phyloP scores from a whole-genome alignment of 2,797 vertebrate genomes.

The Liparis tanakae region DNA sequence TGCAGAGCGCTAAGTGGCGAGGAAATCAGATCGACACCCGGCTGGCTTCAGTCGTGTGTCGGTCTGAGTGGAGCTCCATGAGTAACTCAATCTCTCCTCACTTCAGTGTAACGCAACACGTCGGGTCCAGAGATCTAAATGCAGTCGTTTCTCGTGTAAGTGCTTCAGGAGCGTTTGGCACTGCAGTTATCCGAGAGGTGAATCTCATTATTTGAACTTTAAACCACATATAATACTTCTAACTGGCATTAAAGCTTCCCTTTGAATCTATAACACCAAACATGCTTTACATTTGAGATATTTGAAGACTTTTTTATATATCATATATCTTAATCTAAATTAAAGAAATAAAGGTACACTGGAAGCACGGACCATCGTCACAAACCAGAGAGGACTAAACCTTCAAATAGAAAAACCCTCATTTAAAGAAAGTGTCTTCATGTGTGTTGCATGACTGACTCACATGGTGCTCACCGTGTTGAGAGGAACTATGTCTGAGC shows the following conservation, averaged over 20 bases:
- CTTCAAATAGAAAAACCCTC: neutral
- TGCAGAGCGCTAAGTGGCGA: slow-evolving; percentile 43
- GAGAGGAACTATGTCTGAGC: slow-evolving; percentile 9
- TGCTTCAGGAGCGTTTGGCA: slow-evolving; percentile 45
- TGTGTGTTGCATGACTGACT: neutral
- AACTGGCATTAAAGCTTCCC: slow-evolving; percentile 14
- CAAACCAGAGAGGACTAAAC: neutral
- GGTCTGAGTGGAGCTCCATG: slow-evolving; percentile 54
- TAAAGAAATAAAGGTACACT: neutral
- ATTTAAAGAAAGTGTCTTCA: neutral
- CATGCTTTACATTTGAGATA: neutral
- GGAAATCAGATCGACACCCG: slow-evolving; percentile 67
- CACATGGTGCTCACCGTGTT: neutral
- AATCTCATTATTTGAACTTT: slow-evolving; percentile 52
- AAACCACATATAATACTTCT: slow-evolving; percentile 24
- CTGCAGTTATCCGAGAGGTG: slow-evolving; percentile 50
- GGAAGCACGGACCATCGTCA: neutral
- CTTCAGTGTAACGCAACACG: slow-evolving; percentile 60
- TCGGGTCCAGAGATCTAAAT: slow-evolving; percentile 50
- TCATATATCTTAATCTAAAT: neutral
- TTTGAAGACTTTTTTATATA: neutral
- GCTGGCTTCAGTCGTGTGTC: slow-evolving; percentile 47
- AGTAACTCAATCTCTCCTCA: slow-evolving; percentile 72
- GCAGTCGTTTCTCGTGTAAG: slow-evolving; percentile 41
- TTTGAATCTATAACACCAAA: slow-evolving; percentile 8